A percentile compares a stretch with the other conserved stretches of the same genome.
Evolutionary conservation across 2,888 invertebrate species (phyloP).

Genomic region (Dorcus hopei): DNA sequence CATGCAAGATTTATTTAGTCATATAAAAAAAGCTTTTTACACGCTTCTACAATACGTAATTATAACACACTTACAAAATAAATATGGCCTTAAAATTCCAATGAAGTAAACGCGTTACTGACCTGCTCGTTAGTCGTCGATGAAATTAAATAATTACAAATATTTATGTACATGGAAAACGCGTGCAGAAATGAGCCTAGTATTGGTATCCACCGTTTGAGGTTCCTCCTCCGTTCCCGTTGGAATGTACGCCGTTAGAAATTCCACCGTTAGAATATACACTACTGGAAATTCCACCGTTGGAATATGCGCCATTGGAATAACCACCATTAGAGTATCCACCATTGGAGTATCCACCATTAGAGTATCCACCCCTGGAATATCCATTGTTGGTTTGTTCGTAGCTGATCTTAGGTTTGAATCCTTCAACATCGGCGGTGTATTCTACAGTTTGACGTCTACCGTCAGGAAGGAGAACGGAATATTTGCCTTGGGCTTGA

Average conservation of each 20-base stretch:
- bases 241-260: background rate
- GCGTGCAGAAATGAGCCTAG: background rate
- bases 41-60: no score
- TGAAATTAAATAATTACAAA: no score
- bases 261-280: background rate
- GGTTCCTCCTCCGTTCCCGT: background rate
- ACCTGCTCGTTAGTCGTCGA: no score
- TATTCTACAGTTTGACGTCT: conserved; percentile 65
- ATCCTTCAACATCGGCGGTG: conserved; percentile 62
- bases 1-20: no score
- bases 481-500: conserved; percentile 67
- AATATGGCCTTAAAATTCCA: no score
- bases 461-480: conserved; percentile 66
- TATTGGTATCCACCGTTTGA: conserved; percentile 1
- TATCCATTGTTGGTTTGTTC: conserved; percentile 46
- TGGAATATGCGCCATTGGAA: conserved; percentile 10
- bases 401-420: conserved; percentile 63
- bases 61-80: no score
- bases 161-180: no score
- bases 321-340: background rate
- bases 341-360: no score
- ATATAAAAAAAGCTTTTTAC: no score
- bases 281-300: background rate
- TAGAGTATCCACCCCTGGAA: conserved; percentile 20
- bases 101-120: no score